Evolutionary conservation across 2,797 vertebrate genomes (phyloP).

Genomic region (Pseudomugil gertrudae): DNA sequence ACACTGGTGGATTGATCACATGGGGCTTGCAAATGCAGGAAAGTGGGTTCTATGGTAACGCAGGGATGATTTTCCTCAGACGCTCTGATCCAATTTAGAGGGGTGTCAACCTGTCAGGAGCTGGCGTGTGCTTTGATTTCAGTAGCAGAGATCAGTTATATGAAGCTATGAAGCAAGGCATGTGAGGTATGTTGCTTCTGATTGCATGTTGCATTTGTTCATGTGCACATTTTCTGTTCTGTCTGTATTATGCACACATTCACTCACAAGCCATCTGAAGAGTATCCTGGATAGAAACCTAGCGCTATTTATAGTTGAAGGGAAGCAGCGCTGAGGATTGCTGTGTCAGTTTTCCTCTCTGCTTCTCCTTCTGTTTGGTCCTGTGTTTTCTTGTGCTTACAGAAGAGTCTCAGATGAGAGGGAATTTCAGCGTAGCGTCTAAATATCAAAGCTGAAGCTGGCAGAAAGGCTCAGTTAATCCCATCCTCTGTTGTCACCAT

Average conservation of each 20-base stretch:
- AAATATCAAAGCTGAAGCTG: conserved; percentile 43
- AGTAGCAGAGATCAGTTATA: neutral
- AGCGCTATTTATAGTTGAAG: conserved; percentile 79
- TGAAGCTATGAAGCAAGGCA: conserved; percentile 12
- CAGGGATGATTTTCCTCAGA: conserved; percentile 27
- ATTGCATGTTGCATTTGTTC: neutral
- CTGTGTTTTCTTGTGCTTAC: conserved; percentile 23
- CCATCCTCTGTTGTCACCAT: conserved; percentile 37
- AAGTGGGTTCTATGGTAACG: conserved; percentile 26
- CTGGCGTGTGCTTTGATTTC: neutral
- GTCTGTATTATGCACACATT: conserved; percentile 22
- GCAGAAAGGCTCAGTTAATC: conserved; percentile 39
- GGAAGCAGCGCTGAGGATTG: conserved; percentile 72
- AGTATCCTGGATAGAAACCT: conserved; percentile 58
- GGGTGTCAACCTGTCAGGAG: conserved; percentile 46
- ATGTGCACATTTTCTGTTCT: neutral
- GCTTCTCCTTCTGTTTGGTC: conserved; percentile 9
- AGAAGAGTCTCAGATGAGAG: conserved; percentile 42
- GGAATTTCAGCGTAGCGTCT: conserved; percentile 32
- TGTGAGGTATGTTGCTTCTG: conserved; percentile 3
- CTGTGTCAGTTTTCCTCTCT: conserved; percentile 73
- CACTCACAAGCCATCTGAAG: conserved; percentile 36
- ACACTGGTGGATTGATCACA: conserved; percentile 30
- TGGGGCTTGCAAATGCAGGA: conserved; percentile 15
- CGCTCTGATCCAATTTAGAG: conserved; percentile 37